Base-by-base conservation (phyloP, 2,797 vertebrate genomes). In the Hoplostethus mediterraneus region DNA sequence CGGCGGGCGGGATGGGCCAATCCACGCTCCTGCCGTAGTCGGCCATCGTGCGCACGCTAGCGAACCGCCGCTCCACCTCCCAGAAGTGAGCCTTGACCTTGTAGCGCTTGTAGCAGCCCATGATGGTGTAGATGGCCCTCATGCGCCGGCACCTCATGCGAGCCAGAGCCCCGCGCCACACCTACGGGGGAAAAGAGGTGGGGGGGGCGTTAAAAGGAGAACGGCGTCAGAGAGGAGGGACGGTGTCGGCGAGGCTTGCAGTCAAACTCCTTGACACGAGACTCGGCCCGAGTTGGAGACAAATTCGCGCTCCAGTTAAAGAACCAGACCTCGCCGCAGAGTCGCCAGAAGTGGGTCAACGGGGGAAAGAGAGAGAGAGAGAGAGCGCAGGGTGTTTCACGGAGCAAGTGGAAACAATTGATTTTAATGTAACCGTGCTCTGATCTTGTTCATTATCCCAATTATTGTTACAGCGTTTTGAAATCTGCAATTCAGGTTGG, bases 151-250 rank as follows among this genome's bases (percentile, higher is more conserved):
- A 98, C 5, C 85, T 91, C 84, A 86, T 90, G 0, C 97, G 94
- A 0, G 96, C 97, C 65, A 98, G 76, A 2, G 97, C 95, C 0
- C 97, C 97, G 0, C 97, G 94, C 97, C 97, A 98, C 0, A 97
- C 95, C 97, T 92, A 58, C 1, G 10, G 5, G 51, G 14, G 30
- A 64, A 8, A 42, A 63, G 44, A 36, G 5, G n/a, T n/a, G n/a
- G n/a, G n/a, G n/a, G n/a, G 36, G 61, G 5, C 21, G 13, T 33
- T 30, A 42, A 21, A 55, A 30, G 16, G 1, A 44, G 11, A 31
- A 14, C 13, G 6, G 3, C 5, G 30, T 12, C 11, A 49, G 57
- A 53, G 57, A 11, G 70, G 21, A 60, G 48, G 54, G 11, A 61
- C n/a, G 21, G 13, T 16, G 31, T 36, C 55, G 17, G 28, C 10